Conservation (phyloP, 2,888 invertebrate genomes). For the Nomada lathburiana region DNA sequence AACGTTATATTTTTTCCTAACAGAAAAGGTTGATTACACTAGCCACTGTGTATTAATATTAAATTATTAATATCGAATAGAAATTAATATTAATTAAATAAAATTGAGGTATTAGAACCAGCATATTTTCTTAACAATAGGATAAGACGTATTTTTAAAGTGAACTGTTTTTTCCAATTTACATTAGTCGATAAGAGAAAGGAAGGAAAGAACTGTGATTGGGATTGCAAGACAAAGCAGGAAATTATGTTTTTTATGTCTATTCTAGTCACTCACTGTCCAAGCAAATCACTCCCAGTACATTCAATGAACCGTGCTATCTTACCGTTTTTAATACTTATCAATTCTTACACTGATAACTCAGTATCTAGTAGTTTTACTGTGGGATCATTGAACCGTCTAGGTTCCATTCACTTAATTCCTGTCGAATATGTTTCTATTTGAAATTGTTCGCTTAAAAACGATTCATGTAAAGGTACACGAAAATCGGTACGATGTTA, state of each 20-base stretch:
- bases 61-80: neutral
- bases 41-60: neutral
- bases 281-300: neutral
- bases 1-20: no score
- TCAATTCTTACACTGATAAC: constrained; percentile 59
- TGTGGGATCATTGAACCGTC: constrained; percentile 37
- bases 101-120: no score
- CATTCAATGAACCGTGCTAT: constrained; percentile 62
- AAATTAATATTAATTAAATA: neutral
- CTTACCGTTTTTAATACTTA: constrained; percentile 43
- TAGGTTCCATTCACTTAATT: constrained; percentile 18
- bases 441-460: neutral
- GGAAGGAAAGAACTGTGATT: neutral
- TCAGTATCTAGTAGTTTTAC: constrained; percentile 41
- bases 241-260: neutral
- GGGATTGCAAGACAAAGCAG: neutral
- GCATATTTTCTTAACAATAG: no score
- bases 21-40: no score
- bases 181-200: neutral
- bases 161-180: neutral
- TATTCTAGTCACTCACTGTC: neutral
- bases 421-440: neutral
- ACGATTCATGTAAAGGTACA: neutral
- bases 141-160: neutral
- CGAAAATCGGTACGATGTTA: no score